Evolutionary conservation across 2,113 vertebrate genomes (phyloP), one percentile per base, ranked within the genome.

Genomic region (Lepus americanus): DNA sequence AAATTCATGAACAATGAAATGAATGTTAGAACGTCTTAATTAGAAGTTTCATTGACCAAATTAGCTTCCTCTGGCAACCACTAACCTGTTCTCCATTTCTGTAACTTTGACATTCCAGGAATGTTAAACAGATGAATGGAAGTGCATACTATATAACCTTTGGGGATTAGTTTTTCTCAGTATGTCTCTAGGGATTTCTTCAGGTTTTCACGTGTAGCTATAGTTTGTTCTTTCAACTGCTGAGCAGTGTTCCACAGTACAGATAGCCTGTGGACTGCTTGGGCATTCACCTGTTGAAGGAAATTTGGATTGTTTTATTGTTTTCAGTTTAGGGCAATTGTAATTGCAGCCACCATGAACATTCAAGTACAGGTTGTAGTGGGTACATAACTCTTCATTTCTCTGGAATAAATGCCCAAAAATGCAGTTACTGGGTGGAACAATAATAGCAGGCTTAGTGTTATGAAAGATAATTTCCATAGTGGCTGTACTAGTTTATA

Each of bases 61-160:
- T 11, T 84, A n/a, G 17, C 92, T 82, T 82, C 12, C 11, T 13
- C 39, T 36, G 36, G 6, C 8, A 83, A 33, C 51, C 39, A 76
- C 39, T 51, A 31, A 81, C 78, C 10, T 70, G 8, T 33, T 92
- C 2, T 78, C 2, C 0, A 19, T 80, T 80, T 90, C 82, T 76
- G 11, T 74, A n/a, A 87, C 87, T 94, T 73, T 89, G 9, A 84
- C 49, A 85, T 73, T 95, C 84, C 33, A 82, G 44, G 33, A 64
- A 51, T 63, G 0, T 87, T 44, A 10, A 29, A 0, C 16, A 66
- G 51, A 49, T 6, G 49, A 53, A 78, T 53, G 19, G 1, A 82
- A 70, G 78, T n/a, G 64, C 3, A 61, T 1, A 64, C 22, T 33
- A 39, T 63, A 10, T 67, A 67, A 67, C 3, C 23, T 59, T 87